Evolutionary conservation across 2,888 invertebrate genomes (phyloP).

Genomic region (Thymelicus sylvestris): DNA sequence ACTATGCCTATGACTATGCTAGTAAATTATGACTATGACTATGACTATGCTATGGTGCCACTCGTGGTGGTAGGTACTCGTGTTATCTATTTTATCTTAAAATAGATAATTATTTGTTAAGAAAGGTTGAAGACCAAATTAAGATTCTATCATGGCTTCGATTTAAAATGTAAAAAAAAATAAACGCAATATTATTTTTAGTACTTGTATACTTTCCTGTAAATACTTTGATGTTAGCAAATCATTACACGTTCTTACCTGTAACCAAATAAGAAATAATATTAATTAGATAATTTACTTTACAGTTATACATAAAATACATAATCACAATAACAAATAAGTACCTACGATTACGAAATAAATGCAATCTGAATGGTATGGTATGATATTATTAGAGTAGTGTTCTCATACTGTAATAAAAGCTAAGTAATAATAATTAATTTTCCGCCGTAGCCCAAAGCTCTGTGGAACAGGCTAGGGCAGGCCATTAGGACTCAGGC

Average conservation of each 20-base stretch:
- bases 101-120: too few species aligned
- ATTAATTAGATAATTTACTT: not conserved
- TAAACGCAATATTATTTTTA: too few species aligned
- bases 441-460: slow-evolving; percentile 12
- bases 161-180: too few species aligned
- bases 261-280: not conserved
- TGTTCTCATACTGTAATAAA: slow-evolving; percentile 2
- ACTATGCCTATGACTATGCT: too few species aligned
- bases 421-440: slow-evolving; percentile 11
- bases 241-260: not conserved
- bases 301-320: too few species aligned
- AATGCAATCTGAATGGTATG: not conserved
- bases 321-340: not conserved
- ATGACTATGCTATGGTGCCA: too few species aligned
- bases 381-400: slow-evolving; percentile 1
- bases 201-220: not conserved
- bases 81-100: too few species aligned
- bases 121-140: too few species aligned
- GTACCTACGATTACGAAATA: not conserved
- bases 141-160: too few species aligned
- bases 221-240: not conserved
- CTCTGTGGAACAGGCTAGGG: not conserved
- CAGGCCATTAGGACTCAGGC: slow-evolving; percentile 2
- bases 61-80: too few species aligned
- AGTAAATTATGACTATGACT: too few species aligned